Evolutionary conservation across 35 echinoderm and acorn worm species (phyloP), one percentile per base, ranked within the genome.

Genomic region (Ophioderma brevispina): DNA sequence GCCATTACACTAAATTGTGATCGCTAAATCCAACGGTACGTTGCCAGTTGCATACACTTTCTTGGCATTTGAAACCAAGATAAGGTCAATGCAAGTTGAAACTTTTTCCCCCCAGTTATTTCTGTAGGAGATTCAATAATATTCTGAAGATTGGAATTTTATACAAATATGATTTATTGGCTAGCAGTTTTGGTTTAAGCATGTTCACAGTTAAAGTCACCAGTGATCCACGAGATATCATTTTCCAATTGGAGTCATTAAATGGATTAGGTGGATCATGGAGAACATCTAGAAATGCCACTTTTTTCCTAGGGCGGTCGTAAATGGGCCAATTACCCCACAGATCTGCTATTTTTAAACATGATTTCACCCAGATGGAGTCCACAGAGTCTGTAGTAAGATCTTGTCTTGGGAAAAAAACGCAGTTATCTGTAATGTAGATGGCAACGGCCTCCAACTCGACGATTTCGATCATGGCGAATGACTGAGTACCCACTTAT

Each of bases 401-500:
- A 32, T 83, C 81, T 15, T 46, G 40, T 36, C 42, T 83, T 33
- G 38, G 81, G 81, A 40, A 36, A 83, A 39, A 14, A 0, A 0
- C 23, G 1, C 42, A 36, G 11, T 0, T 33, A 43, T 39, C 42
- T 43, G 81, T 31, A 0, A 83, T 40, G 37, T 83, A 83, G n/a
- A 83, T 83, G n/a, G 81, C 81, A 18, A 70, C 59, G 15, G n/a
- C 38, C 81, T 36, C 81, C 81, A 33, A 13, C 81, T 30, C 42
- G 38, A 32, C 81, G 81, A 83, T 83, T 83, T 83, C 81, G 38
- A 46, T 83, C 81, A 83, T 83, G 81, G n/a, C 81, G 38, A 28
- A 31, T 43, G 25, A 83, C 40, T 49, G 81, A 41, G 40, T 83
- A 83, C 15, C 81, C 81, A 46, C 50, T 46, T 21, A 83, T 52